Conservation (phyloP, 2,797 vertebrate species). For the Eospalax fontanierii region DNA sequence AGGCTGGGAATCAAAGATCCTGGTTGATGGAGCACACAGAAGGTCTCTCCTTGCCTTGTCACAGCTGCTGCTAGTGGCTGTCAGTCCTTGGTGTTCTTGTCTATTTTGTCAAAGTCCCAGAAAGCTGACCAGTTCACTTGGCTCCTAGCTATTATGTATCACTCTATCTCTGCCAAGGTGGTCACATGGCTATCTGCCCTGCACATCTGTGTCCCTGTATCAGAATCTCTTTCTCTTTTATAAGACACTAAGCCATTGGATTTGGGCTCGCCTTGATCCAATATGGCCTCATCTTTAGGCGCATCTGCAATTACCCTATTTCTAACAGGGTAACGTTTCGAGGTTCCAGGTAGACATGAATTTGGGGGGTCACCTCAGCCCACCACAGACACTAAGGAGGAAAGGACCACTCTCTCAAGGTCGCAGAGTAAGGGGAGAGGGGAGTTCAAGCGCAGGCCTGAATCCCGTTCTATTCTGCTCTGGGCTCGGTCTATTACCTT, state of each 20-base stretch:
- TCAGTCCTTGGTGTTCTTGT: neutral
- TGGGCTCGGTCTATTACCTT: neutral
- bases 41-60: accelerated
- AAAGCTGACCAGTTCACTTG: neutral
- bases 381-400: neutral
- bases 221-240: neutral
- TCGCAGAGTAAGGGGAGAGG: neutral
- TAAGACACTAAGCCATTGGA: neutral
- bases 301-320: neutral
- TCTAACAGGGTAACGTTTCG: neutral
- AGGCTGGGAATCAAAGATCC: too few relatives aligned
- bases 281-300: neutral
- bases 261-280: neutral
- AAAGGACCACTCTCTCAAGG: neutral
- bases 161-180: neutral
- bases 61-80: neutral
- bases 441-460: neutral
- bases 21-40: accelerated
- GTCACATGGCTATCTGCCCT: too few relatives aligned
- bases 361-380: neutral
- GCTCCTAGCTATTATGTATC: accelerated
- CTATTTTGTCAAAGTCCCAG: neutral
- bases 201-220: too few relatives aligned
- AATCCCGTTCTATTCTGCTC: too few relatives aligned
- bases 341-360: neutral